Conservation (phyloP, 2,888 invertebrate species). For the Amiota mariae region DNA sequence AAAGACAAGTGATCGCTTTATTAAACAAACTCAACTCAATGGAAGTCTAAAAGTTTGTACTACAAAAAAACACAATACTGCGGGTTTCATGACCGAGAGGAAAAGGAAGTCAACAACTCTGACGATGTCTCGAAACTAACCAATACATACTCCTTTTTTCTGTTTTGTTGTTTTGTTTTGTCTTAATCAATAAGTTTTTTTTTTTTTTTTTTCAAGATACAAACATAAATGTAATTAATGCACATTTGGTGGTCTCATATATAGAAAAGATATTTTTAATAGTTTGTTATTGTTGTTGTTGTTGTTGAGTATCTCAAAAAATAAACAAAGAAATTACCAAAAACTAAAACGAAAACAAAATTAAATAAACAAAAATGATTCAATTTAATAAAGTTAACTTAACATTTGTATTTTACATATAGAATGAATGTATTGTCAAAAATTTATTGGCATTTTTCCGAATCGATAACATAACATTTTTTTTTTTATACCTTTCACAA, state of each 20-base stretch:
- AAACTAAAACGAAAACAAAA: conserved; percentile 19
- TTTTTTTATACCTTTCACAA: too few species aligned
- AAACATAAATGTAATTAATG: conserved; percentile 53
- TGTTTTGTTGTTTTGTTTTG: too few species aligned
- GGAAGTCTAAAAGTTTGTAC: too few species aligned
- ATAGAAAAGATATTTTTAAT: conserved; percentile 16
- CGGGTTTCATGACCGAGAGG: conserved; percentile 24
- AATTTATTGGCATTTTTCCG: conserved; percentile 59
- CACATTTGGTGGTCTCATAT: conserved; percentile 54
- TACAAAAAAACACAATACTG: background rate
- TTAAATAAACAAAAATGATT: conserved; percentile 18
- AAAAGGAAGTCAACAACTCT: conserved; percentile 31
- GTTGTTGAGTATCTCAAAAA: background rate
- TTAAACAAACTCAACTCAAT: conserved; percentile 6
- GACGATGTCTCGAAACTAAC: conserved; percentile 18
- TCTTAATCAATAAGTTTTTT: conserved; percentile 51
- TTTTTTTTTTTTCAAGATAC: conserved; percentile 32
- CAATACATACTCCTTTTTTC: background rate
- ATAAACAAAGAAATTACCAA: background rate
- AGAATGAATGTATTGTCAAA: conserved; percentile 59
- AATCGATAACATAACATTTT: conserved; percentile 27
- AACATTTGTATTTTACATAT: conserved; percentile 50
- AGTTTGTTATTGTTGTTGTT: background rate
- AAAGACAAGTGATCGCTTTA: conserved; percentile 30
- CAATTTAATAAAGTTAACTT: conserved; percentile 60